Evolutionary conservation across 2,797 vertebrate genomes (phyloP).

Genomic region (Neopelma chrysocephalum): DNA sequence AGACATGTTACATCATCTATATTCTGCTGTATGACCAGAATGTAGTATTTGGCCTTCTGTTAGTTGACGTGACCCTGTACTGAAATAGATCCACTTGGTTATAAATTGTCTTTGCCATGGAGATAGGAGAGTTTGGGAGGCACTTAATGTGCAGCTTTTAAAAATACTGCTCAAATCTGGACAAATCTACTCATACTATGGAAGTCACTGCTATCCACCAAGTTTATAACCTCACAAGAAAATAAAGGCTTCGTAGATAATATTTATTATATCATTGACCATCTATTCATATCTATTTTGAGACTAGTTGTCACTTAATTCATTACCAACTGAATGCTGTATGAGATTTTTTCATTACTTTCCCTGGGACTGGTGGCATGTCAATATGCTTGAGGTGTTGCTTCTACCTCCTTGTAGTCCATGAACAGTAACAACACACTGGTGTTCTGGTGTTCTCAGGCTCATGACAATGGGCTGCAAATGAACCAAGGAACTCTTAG

Average conservation of each 20-base stretch:
- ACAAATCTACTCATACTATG: background rate
- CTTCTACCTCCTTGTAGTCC: background rate
- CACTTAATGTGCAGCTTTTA: background rate
- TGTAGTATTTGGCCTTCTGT: background rate
- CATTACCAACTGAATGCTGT: background rate
- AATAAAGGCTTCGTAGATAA: background rate
- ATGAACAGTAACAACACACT: background rate
- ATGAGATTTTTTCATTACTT: background rate
- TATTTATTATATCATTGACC: background rate
- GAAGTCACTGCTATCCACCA: background rate
- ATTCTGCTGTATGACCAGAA: background rate
- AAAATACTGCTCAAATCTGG: background rate
- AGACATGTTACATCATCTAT: background rate
- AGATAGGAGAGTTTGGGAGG: background rate
- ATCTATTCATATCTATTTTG: background rate
- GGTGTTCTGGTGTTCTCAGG: background rate
- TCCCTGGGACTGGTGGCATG: background rate
- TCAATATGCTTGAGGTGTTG: background rate
- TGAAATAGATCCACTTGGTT: background rate
- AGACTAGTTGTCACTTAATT: background rate
- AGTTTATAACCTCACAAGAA: background rate
- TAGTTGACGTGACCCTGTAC: background rate
- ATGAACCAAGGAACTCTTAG: background rate
- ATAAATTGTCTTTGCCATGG: background rate
- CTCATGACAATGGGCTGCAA: background rate